Evolutionary conservation across 2,888 invertebrate genomes (phyloP), one percentile per base, ranked within the genome.

Genomic region (Chrysolina americana): DNA sequence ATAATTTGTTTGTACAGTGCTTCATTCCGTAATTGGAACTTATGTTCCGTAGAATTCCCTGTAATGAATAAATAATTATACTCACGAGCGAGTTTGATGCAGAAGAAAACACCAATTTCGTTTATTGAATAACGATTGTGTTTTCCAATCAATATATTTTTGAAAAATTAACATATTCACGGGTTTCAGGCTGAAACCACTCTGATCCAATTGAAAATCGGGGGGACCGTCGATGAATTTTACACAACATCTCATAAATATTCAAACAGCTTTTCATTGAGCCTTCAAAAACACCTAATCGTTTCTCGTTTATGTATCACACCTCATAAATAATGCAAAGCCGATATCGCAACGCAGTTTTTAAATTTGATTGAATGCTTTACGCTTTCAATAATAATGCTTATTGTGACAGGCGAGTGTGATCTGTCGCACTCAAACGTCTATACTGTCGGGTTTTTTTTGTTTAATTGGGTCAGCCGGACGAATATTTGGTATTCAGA

Each of bases 321-420:
- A 21, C 23, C 65, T 65, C 65, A 65, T 65, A 65, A 65, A 65
- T 65, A 65, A 65, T 65, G 65, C 48, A 47, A 47, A 65, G 41
- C 21, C 15, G 19, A 23, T 65, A 21, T 41, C 65, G 48, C 23
- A 47, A 65, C 44, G 41, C 47, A 48, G 65, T 65, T 47, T 28
- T 53, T 23, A 23, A 53, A 53, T 53, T 53, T 53, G 59, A 59
- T 59, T 36, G 59, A 59, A 36, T 36, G 28, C 36, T n/a, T 28
- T 9, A 15, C 8, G n/a, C 28, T 28, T 36, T 59, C 0, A 59
- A 59, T 59, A 23, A 59, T 36, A 59, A 59, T 59, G 59, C n/a
- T 44, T 23, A 48, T 65, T 48, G 47, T 65, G 21, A 65, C 23
- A 65, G n/a, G 19, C 10, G 48, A 41, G 17, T 21, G 59, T 44